phyloP scores from a whole-genome alignment of 2,888 invertebrate genomes.

The Neocrepidodera transversa region DNA sequence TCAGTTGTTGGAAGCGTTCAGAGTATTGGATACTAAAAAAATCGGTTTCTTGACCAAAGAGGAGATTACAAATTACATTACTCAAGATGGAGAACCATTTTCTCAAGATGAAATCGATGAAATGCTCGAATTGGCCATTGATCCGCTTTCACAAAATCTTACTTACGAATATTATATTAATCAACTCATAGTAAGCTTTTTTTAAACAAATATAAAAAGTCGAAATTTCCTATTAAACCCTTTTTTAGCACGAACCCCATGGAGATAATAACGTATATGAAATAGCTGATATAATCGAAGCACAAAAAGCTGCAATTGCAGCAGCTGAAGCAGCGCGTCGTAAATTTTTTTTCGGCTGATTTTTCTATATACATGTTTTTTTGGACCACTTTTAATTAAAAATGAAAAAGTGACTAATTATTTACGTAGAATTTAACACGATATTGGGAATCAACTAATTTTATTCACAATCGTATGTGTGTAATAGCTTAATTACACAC shows the following conservation, averaged over 20 bases:
- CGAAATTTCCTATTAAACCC: too few species aligned
- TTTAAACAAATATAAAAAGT: too few species aligned
- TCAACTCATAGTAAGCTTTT: conserved; percentile 74
- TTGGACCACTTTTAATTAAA: conserved; percentile 48
- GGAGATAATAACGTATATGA: conserved; percentile 44
- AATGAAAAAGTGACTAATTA: too few species aligned
- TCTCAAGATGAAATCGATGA: conserved; percentile 90
- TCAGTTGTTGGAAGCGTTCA: conserved; percentile 82
- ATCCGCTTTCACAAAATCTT: conserved; percentile 79
- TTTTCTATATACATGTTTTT: conserved; percentile 26
- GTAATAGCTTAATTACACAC: too few species aligned
- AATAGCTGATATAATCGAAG: conserved; percentile 46
- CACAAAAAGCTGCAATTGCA: conserved; percentile 40
- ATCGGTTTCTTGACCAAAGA: conserved; percentile 79
- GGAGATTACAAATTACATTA: conserved; percentile 80
- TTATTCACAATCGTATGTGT: too few species aligned
- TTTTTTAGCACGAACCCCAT: conserved; percentile 44
- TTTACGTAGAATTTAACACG: too few species aligned
- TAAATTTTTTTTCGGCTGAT: conserved; percentile 4
- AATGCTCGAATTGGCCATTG: conserved; percentile 86
- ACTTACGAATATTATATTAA: conserved; percentile 89
- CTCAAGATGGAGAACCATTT: conserved; percentile 90
- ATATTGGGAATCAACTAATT: too few species aligned
- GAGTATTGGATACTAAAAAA: conserved; percentile 78
- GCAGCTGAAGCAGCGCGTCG: not conserved